Evolutionary conservation across 2,888 invertebrate species (phyloP), one percentile per base, ranked within the genome.

Genomic region (Timema podura): DNA sequence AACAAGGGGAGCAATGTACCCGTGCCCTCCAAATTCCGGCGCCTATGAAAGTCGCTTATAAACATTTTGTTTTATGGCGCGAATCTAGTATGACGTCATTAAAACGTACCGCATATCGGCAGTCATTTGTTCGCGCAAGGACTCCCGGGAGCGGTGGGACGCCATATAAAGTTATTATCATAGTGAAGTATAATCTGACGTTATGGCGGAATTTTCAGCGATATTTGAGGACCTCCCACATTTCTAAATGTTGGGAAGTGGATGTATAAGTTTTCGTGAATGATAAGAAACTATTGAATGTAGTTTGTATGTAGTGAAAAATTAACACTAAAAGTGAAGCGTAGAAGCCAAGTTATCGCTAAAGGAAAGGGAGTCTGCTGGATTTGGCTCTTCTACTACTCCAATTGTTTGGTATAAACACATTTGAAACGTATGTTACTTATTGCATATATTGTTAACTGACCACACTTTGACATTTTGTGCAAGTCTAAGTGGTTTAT

Each of bases 191-290:
- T 73, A 73, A 73, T 74, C 70, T 74, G 74, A 73, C 74, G 74
- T 74, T 72, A 74, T 74, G 74, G 74, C 73, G 74, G 73, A 74
- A 73, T 70, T 74, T 74, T 73, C 73, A 70, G 71, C 71, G 70
- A 71, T 69, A 73, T 70, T 72, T 72, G 73, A 72, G 73, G 74
- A 73, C 74, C 67, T 67, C 69, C 67, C 61, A 15, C 64, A 70
- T 72, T 73, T 73, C 69, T 74, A 69, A 64, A 70, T 71, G 69
- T 72, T 65, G 67, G 67, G 48, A 68, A 67, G 67, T 70, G 68
- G 68, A 71, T 51, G 59, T 49, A 65, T 46, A 45, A 68, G 30
- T 68, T 70, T 49, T 65, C 67, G 68, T 61, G 68, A 57, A n/a
- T 61, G 69, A 45, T 69, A 64, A 65, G 61, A 9, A 44, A 44